These are phyloP conservation scores for Gallinago nigripennis DNA, from an alignment of 2,797 vertebrate genomes.

Conservation along the genomic window DNA sequence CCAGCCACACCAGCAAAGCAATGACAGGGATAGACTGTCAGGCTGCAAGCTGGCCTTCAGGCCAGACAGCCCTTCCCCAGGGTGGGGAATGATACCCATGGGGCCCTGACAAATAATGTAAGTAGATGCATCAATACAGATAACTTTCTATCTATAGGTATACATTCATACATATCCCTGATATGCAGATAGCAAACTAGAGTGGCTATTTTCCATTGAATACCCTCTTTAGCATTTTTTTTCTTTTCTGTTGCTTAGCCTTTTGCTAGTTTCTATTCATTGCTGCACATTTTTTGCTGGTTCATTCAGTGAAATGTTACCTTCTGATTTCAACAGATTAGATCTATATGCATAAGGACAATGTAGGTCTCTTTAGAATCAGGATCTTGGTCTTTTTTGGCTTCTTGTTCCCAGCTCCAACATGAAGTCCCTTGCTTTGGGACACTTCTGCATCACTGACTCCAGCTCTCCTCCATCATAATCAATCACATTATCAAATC, in stretches of 20 bases:
- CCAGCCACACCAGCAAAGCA: neutral
- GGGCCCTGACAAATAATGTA: neutral
- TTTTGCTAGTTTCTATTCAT: neutral
- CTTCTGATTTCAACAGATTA: neutral
- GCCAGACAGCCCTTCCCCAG: neutral
- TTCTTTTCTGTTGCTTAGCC: neutral
- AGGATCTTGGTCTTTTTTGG: neutral
- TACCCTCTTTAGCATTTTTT: neutral
- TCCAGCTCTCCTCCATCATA: neutral
- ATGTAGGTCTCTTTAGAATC: neutral
- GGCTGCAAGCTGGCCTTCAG: neutral
- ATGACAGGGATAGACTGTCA: neutral
- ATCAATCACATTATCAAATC: neutral
- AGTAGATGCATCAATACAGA: neutral
- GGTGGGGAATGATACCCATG: fast-evolving
- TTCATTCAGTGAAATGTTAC: neutral
- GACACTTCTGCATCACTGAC: neutral
- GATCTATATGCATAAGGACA: neutral
- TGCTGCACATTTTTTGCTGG: neutral
- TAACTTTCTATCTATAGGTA: neutral
- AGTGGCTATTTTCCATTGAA: neutral
- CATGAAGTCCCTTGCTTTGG: neutral
- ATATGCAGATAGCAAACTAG: neutral
- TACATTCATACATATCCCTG: too few relatives aligned
- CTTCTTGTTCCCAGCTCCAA: neutral